Evolutionary conservation across 2,888 invertebrate genomes (phyloP), one percentile per base, ranked within the genome.

Genomic region (Tenthredo amoena): DNA sequence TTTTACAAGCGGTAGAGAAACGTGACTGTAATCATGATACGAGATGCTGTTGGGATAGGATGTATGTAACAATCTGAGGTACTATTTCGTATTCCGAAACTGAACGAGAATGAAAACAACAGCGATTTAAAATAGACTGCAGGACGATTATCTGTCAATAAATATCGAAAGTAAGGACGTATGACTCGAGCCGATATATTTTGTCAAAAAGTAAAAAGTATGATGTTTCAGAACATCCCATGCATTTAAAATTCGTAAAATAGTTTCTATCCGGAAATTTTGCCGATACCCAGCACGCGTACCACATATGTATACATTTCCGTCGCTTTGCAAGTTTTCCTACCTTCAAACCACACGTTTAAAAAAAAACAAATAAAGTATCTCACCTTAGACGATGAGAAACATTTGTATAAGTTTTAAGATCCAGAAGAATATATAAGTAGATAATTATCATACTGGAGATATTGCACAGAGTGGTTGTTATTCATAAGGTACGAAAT

Each of bases 401-500:
- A 79, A 58, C 65, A 43, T 74, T 40, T 74, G 72, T 74, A n/a
- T 10, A 43, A 43, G n/a, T 68, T 76, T 76, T 76, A 34, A 3
- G 50, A 55, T 21, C 31, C 18, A 55, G 7, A n/a, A 55, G 1
- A 40, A 31, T 55, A 31, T 55, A 50, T 15, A 12, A 7, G 7
- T 1, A 58, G 40, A 40, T 77, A 62, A 31, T 55, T 77, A 77
- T 50, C 15, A 58, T 62, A 81, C n/a, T 40, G 10, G 62, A 81
- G 40, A 62, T 81, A 81, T 81, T 81, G 81, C 81, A 81, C 81
- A 81, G 12, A 81, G 15, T 62, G 7, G 0, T 58, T 62, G 62
- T 81, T 81, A 62, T 21, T 81, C 50, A 58, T 62, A 55, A 81
- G 81, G 81, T 81, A 81, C 81, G 21, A 81, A 21, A 40, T 81